phyloP scores from a whole-genome alignment of 2,113 vertebrate species.

The Onychostoma macrolepis region DNA sequence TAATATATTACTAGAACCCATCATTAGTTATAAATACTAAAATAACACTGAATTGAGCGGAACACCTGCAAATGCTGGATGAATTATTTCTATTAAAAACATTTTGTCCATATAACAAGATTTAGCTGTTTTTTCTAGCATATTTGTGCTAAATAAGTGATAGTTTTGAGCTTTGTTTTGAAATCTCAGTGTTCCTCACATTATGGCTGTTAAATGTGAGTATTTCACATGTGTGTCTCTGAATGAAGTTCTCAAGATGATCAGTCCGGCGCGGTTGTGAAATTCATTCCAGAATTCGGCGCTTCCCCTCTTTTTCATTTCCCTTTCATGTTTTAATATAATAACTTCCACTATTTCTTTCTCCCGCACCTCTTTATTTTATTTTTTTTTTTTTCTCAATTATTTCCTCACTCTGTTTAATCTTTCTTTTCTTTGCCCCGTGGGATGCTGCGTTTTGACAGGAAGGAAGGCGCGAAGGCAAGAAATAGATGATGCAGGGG shows the following conservation, averaged over 20 bases:
- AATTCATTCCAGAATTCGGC: constrained; percentile 51
- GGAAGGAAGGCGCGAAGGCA: constrained; percentile 19
- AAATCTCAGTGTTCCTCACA: background rate
- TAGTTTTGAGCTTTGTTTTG: background rate
- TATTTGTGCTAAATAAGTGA: background rate
- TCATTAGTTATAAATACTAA: no score
- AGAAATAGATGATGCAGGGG: constrained; percentile 29
- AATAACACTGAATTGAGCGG: background rate
- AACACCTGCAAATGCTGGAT: background rate
- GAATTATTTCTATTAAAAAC: background rate
- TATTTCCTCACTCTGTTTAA: constrained; percentile 66
- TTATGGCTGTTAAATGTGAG: background rate
- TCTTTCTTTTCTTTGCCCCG: constrained; percentile 51
- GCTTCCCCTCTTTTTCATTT: constrained; percentile 55
- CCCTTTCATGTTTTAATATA: constrained; percentile 76
- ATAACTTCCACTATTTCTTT: constrained; percentile 64
- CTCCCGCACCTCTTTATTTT: constrained; percentile 35
- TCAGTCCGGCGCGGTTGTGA: constrained; percentile 29
- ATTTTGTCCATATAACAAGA: background rate
- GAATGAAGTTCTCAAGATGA: constrained; percentile 14
- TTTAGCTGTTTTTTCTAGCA: background rate
- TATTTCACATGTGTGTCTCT: background rate
- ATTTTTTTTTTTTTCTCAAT: constrained; percentile 58
- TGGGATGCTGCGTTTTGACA: constrained; percentile 61
- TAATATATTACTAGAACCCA: no score